Evolutionary conservation across 1,140 invertebrate species (phyloP), one percentile per base, ranked within the genome.

Genomic region (Xylocopa sonorina): DNA sequence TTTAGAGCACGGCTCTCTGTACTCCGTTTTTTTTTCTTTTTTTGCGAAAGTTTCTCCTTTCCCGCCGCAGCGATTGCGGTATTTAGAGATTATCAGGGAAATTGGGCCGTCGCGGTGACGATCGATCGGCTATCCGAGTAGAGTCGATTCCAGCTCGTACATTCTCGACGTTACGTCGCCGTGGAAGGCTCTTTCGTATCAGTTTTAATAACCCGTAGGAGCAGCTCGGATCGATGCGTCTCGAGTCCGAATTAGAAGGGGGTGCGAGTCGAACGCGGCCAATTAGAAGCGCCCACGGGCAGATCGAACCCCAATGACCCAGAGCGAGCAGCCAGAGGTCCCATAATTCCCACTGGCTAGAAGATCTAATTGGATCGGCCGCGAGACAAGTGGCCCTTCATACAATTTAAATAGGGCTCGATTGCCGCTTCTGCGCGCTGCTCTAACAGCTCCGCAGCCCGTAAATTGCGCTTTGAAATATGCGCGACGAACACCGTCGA

Each of bases 391-490:
- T 74, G 51, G 57, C 43, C 32, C 75, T 84, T 83, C 76, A 53
- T 79, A 64, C 71, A 75, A 83, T 84, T 69, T 83, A 57, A 83
- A 83, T 74, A 80, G 48, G 50, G 41, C n/a, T 29, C 41, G 78
- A 68, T 48, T 55, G 67, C 51, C 32, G 27, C 24, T 78, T 7
- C 41, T 67, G 27, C 16, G 27, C 63, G 46, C 34, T 51, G 38
- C 18, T 64, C 51, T 53, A 75, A 69, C 48, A 41, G 57, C 46
- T 21, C 68, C 69, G 24, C 46, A 57, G 41, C 27, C 32, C 16
- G 80, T 80, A 84, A 83, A 83, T 83, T 72, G 67, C 55, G n/a
- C 60, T 73, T 64, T 78, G 77, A 64, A 73, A 73, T 48, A 43
- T 57, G 68, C 34, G 38, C 43, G 24, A 29, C 48, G 16, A 14